Evolutionary conservation across 2,797 vertebrate species (phyloP).

Genomic region (Mormyrops boulengeri): DNA sequence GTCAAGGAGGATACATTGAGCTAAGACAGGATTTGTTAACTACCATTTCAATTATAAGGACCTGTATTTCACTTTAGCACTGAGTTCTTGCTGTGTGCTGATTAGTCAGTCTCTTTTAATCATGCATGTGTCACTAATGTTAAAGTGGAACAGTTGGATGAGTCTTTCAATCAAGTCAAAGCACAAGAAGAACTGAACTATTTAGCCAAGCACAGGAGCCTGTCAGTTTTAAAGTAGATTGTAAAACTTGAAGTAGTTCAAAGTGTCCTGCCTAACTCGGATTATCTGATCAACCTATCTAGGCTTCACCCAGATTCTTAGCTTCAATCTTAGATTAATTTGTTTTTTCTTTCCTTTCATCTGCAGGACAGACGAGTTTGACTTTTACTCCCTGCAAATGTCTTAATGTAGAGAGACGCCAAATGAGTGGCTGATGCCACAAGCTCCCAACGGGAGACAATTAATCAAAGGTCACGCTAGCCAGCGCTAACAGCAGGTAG

Average conservation of each 20-base stretch:
- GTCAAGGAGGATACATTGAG: background rate
- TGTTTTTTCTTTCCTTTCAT: background rate
- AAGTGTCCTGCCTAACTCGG: background rate
- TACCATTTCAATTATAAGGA: background rate
- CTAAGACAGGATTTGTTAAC: background rate
- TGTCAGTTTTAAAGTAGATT: background rate
- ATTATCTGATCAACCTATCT: background rate
- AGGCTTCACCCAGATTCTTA: background rate
- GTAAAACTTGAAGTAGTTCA: background rate
- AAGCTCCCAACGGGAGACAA: constrained; percentile 12
- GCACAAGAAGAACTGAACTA: background rate
- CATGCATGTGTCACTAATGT: background rate
- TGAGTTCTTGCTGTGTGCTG: background rate
- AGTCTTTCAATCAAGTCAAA: background rate
- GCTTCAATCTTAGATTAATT: background rate
- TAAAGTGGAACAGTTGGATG: background rate
- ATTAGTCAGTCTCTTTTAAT: background rate
- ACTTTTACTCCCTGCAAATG: background rate
- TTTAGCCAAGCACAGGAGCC: background rate
- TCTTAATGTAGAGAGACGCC: background rate
- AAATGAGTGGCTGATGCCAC: background rate
- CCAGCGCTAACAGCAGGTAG: background rate
- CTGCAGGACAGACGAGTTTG: background rate
- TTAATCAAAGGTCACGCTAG: constrained; percentile 20
- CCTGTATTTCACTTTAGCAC: background rate